Base-by-base conservation (phyloP, 1,140 invertebrate genomes). In the Leptestheria dahalacensis region DNA sequence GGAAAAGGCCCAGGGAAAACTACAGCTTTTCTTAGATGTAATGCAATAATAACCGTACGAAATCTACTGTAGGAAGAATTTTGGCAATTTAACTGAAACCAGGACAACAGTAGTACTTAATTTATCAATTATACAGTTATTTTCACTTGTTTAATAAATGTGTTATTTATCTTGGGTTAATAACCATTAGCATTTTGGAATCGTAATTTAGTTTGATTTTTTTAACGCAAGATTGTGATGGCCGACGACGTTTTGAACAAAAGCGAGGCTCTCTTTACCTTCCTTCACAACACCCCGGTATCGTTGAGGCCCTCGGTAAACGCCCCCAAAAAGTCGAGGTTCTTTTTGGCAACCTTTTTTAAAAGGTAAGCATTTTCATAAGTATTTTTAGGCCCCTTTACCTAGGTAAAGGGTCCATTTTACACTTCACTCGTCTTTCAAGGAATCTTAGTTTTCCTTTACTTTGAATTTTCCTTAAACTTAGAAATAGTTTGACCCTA, bases 251-350 rank as follows among this genome's bases (percentile, higher is more conserved):
- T 82, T 63, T 73, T 92, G 57, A 87, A 87, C 73, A 85, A 88
- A 73, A 88, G 87, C 69, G 89, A 93, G 73, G 84, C 86, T 29
- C 74, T 93, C 56, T 93, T 91, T 70, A 82, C 84, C 60, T 93
- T 93, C 71, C 76, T 94, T 3, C 89, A 88, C 70, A 88, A 89
- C 3, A 90, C 85, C 68, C 89, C 88, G 0, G 87, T 91, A 67
- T 85, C 88, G 69, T 73, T 92, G 21, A 88, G 90, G 68, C 83
- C 86, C 67, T 80, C 81, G 15, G 75, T 79, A 11, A 61, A 65
- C 15, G 81, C 81, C 64, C 81, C 82, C 50, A 89, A 89, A 70
- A 91, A 91, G 69, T 84, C 82, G 9, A 79, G 80, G 64, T 91
- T 91, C 72, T 91, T 85, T 6, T 78, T 92, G 55, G 82, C 84